Percentiles rank a stretch among this genome's conserved stretches.
Evolutionary conservation across 2,113 vertebrate species (phyloP).

Genomic region (Fregetta grallaria): DNA sequence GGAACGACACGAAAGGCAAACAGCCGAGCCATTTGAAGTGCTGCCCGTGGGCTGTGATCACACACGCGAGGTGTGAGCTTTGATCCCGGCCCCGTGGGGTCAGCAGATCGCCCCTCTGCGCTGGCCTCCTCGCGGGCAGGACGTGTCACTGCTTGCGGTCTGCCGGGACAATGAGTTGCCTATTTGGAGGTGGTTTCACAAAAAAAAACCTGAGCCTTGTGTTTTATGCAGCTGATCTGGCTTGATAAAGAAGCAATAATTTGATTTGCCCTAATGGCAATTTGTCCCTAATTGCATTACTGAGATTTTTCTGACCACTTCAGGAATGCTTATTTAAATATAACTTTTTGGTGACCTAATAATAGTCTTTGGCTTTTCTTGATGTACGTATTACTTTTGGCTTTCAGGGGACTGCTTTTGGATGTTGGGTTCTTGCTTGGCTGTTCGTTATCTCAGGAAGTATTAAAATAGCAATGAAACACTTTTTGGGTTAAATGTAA

Average conservation of each 20-base stretch:
- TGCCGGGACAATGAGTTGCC: not conserved
- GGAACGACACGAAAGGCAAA: no score
- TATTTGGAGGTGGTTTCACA: not conserved
- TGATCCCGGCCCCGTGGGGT: not conserved
- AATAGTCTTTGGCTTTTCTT: not conserved
- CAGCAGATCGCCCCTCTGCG: not conserved
- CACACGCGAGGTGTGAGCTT: not conserved
- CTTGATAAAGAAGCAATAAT: no score
- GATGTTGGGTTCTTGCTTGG: not conserved
- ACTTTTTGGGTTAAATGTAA: rapidly evolving
- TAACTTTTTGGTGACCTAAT: not conserved
- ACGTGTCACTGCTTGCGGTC: not conserved
- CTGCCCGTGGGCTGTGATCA: not conserved
- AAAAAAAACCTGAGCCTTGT: not conserved
- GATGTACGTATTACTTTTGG: not conserved
- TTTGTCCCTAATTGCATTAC: not conserved
- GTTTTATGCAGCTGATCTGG: not conserved
- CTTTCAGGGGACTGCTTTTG: not conserved
- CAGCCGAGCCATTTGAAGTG: not conserved
- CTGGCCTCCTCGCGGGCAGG: not conserved
- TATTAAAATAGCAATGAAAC: not conserved
- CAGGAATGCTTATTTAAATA: not conserved
- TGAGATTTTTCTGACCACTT: not conserved
- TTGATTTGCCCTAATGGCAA: rapidly evolving
- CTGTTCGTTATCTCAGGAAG: not conserved